Percentiles rank a stretch among this genome's conserved stretches.
phyloP scores from a whole-genome alignment of 2,888 invertebrate genomes.

The Ditula angustiorana region DNA sequence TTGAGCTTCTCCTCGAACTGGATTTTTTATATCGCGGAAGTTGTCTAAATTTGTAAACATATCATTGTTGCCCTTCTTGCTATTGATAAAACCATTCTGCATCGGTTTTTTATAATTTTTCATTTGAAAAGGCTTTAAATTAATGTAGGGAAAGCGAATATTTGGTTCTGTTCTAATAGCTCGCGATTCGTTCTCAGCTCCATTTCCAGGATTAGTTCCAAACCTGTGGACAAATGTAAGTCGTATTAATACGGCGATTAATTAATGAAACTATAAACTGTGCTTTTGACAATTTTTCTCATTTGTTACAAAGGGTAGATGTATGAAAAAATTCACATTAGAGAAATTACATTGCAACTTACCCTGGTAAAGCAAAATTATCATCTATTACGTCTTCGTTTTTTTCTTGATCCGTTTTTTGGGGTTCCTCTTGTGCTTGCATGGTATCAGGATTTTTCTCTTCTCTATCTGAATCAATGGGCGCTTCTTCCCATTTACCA shows the following conservation, averaged over 20 bases:
- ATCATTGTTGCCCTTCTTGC: conserved; percentile 64
- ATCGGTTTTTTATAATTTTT: conserved; percentile 63
- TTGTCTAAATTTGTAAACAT: conserved; percentile 71
- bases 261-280: not conserved
- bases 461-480: conserved; percentile 50
- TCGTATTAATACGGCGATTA: not conserved
- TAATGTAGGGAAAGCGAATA: conserved; percentile 75
- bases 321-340: conserved; percentile 6
- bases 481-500: conserved; percentile 70
- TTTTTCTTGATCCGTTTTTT: conserved; percentile 42
- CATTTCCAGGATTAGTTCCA: conserved; percentile 69
- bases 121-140: conserved; percentile 77
- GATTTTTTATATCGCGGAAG: conserved; percentile 67
- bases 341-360: conserved; percentile 43
- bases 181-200: conserved; percentile 78
- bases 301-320: not conserved
- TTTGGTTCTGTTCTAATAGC: conserved; percentile 77
- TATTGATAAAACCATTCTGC: conserved; percentile 53
- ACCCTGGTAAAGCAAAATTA: conserved; percentile 79
- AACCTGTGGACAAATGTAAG: conserved; percentile 62
- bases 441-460: conserved; percentile 39
- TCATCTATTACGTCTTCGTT: conserved; percentile 55
- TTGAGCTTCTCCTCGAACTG: conserved; percentile 77
- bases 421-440: conserved; percentile 41
- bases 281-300: no score